A percentile compares a stretch with the other conserved stretches of the same genome.
Conservation (phyloP, 2,888 invertebrate genomes). For the Phortica magna region DNA sequence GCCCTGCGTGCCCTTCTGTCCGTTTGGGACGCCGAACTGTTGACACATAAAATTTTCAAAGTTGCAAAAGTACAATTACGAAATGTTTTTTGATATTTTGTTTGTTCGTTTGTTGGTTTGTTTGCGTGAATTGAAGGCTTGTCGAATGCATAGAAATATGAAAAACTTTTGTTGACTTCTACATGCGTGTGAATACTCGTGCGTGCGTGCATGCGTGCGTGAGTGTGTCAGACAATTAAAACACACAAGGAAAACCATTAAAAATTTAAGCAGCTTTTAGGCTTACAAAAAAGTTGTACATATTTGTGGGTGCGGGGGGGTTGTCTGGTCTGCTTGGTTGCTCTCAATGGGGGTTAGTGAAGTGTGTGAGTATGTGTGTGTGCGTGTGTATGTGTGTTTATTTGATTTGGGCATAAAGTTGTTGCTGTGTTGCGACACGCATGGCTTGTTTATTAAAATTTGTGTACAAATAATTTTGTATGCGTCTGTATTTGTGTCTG, state of each 20-base stretch:
- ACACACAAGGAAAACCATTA: constrained; percentile 64
- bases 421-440: constrained; percentile 9
- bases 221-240: constrained; percentile 62
- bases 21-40: not conserved
- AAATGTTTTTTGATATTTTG: constrained; percentile 5
- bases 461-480: constrained; percentile 13
- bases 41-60: constrained; percentile 40
- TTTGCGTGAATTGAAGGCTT: not conserved
- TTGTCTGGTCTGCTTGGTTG: too few relatives aligned
- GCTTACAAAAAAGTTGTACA: constrained; percentile 54
- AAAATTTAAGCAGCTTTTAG: constrained; percentile 72
- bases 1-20: not conserved
- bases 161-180: not conserved
- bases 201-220: not conserved
- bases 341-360: not conserved
- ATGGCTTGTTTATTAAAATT: constrained; percentile 22
- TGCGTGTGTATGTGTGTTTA: constrained; percentile 38
- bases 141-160: not conserved
- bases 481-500: not conserved
- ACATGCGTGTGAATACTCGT: constrained; percentile 6
- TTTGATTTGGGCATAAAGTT: not conserved
- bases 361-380: constrained; percentile 22
- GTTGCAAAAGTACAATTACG: constrained; percentile 36
- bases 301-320: not conserved
- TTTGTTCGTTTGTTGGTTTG: not conserved